Conservation (phyloP, 2,113 vertebrate species). For the Ptychochromis oligacanthus region DNA sequence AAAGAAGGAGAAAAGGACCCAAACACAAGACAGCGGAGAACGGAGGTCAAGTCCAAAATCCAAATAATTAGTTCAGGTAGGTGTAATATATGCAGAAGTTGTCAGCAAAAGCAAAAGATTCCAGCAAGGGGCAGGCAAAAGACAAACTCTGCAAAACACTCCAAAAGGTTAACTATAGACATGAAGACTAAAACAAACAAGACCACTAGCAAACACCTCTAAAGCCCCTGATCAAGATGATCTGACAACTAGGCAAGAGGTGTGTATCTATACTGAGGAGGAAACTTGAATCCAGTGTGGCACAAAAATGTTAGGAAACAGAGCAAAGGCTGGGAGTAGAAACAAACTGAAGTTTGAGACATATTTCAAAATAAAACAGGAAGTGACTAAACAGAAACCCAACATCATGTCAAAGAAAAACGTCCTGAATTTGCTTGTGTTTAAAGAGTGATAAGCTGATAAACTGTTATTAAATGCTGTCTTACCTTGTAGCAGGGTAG, state of each 20-base stretch:
- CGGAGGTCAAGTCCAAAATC: background rate
- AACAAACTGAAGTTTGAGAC: rapidly evolving
- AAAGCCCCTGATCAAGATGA: background rate
- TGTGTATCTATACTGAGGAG: rapidly evolving
- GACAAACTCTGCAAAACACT: too few relatives aligned
- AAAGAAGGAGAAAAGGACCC: background rate
- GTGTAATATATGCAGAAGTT: background rate
- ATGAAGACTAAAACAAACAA: background rate
- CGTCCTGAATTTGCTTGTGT: background rate
- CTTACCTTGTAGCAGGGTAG: slow-evolving; percentile 80
- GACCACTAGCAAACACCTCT: background rate
- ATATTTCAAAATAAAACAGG: background rate
- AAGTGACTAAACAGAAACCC: background rate
- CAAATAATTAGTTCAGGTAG: background rate
- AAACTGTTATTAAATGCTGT: background rate
- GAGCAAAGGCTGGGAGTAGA: too few relatives aligned
- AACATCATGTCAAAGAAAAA: background rate
- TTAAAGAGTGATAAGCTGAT: background rate
- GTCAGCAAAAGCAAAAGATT: too few relatives aligned
- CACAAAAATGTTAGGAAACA: background rate
- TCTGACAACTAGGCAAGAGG: background rate
- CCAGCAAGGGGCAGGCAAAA: too few relatives aligned
- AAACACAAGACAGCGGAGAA: background rate
- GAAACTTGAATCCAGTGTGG: background rate
- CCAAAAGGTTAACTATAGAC: too few relatives aligned